Evolutionary conservation across 92 coral and sea anemone genomes (phyloP).

Genomic region (Parazoanthus swiftii): DNA sequence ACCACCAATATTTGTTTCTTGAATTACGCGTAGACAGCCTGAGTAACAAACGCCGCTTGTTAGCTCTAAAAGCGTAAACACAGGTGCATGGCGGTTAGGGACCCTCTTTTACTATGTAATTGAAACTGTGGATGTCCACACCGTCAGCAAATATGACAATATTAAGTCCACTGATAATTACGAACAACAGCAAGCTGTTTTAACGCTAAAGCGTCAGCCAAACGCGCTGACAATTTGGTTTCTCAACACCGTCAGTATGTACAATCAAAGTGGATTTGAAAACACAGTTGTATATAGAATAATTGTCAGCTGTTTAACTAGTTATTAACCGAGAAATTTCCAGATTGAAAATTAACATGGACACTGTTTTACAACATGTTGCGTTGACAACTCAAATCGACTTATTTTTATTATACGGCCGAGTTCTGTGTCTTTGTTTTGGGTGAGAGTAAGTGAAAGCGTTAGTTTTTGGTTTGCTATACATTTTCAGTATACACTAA

Average conservation of each 20-base stretch:
- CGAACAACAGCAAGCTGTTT: background rate
- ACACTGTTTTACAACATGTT: background rate
- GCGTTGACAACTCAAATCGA: background rate
- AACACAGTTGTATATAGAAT: background rate
- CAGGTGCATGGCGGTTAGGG: slow-evolving; percentile 14
- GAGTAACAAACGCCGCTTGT: background rate
- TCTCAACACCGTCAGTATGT: background rate
- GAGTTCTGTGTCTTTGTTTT: background rate
- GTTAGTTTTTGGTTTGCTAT: background rate
- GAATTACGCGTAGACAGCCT: slow-evolving; percentile 2
- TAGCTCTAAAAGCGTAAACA: slow-evolving; percentile 5
- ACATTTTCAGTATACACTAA: no score
- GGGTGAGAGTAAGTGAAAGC: background rate
- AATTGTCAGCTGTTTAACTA: slow-evolving; percentile 9
- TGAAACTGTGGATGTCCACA: background rate
- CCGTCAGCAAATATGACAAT: background rate
- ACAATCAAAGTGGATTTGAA: background rate
- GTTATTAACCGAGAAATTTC: background rate
- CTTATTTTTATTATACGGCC: background rate
- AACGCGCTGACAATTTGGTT: background rate
- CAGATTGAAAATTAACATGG: background rate
- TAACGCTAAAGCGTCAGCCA: background rate
- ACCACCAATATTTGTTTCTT: slow-evolving; percentile 22
- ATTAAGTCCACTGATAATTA: no score
- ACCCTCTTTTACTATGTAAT: slow-evolving; percentile 1